Percentiles rank a stretch among this genome's conserved stretches.
These are phyloP conservation scores for Andrena trimmerana DNA, from an alignment of 2,888 invertebrate species.

Conservation along the genomic window DNA sequence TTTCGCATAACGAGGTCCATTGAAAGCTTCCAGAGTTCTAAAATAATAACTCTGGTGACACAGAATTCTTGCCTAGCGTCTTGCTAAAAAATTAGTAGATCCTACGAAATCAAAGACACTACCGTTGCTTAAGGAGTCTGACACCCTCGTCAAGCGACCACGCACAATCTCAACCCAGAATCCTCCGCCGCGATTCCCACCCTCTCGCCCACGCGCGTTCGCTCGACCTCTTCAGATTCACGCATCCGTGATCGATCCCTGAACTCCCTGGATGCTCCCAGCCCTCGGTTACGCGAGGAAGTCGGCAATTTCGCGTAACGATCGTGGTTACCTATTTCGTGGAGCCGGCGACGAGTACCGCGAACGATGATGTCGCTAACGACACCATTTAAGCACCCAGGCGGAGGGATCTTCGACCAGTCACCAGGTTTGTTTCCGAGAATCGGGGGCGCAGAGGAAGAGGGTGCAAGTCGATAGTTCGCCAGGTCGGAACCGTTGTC, in stretches of 20 bases:
- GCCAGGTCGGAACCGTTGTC: conserved; percentile 55
- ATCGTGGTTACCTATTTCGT: not conserved
- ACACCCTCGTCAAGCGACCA: not conserved
- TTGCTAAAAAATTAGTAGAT: not conserved
- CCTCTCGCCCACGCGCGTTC: not conserved
- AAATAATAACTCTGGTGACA: too few relatives aligned
- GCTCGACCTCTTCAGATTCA: conserved; percentile 1
- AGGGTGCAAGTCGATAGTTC: conserved; percentile 18
- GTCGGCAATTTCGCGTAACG: conserved; percentile 17
- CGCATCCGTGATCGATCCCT: conserved; percentile 27
- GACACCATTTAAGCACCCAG: not conserved
- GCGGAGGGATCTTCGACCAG: not conserved
- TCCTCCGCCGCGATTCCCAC: not conserved
- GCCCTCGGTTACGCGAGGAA: conserved; percentile 2
- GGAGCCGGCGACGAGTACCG: conserved; percentile 3
- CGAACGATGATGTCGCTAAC: conserved; percentile 11
- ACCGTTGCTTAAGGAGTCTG: too few relatives aligned
- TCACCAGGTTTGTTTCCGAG: conserved; percentile 2
- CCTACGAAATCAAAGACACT: not conserved
- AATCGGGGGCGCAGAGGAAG: conserved; percentile 10
- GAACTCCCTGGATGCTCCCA: conserved; percentile 27
- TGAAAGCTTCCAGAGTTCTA: too few relatives aligned
- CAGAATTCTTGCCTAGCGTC: too few relatives aligned
- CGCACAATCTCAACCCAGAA: not conserved
- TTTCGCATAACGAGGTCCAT: too few relatives aligned